Conservation (phyloP, 2,888 invertebrate genomes). For the Metallyticus violacea region DNA sequence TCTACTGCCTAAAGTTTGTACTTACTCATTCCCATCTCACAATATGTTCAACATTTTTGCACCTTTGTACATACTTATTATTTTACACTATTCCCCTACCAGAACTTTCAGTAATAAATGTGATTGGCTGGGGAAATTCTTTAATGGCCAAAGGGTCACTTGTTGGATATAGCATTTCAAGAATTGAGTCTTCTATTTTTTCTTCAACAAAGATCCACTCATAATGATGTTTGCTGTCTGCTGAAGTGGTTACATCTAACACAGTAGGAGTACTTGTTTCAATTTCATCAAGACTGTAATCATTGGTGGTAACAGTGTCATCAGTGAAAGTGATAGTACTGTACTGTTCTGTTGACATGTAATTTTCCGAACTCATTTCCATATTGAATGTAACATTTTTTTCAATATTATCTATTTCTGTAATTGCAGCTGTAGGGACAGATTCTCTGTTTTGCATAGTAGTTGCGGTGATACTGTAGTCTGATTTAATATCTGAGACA, state of each 20-base stretch:
- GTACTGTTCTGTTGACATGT: background rate
- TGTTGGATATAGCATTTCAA: constrained; percentile 14
- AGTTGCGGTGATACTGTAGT: background rate
- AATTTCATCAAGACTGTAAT: background rate
- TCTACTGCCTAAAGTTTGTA: too few species aligned
- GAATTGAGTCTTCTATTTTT: background rate
- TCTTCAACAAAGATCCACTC: constrained; percentile 16
- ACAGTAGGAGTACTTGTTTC: background rate
- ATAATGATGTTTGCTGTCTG: background rate
- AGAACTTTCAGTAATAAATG: constrained; percentile 1
- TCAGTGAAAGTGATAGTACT: background rate
- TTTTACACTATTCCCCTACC: background rate
- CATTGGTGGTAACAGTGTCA: background rate
- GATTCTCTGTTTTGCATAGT: background rate
- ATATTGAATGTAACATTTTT: background rate
- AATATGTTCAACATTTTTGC: too few species aligned
- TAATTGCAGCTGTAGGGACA: background rate
- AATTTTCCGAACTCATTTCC: background rate
- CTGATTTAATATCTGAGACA: background rate
- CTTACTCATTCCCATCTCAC: too few species aligned
- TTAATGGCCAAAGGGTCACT: constrained; percentile 22
- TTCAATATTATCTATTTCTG: background rate
- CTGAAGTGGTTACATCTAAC: background rate
- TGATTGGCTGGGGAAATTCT: constrained; percentile 27
- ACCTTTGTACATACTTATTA: too few species aligned